A percentile compares a stretch with the other conserved stretches of the same genome.
These are phyloP conservation scores for Eupeodes latifasciatus DNA, from an alignment of 2,888 invertebrate species.

Conservation along the genomic window DNA sequence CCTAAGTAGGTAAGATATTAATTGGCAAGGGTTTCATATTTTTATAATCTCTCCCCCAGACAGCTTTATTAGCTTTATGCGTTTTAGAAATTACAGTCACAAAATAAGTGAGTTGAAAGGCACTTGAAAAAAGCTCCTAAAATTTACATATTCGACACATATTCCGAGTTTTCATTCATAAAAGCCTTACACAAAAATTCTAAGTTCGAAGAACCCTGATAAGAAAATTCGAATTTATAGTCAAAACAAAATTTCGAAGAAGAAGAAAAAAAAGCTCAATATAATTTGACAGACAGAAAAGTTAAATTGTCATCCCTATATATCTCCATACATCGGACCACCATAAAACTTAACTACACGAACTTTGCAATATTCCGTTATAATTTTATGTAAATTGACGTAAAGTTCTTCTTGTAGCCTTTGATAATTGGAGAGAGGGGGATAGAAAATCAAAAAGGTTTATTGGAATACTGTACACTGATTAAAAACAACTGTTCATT, in stretches of 20 bases:
- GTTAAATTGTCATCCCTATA: conserved; percentile 43
- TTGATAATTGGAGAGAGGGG: not conserved
- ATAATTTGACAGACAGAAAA: conserved; percentile 51
- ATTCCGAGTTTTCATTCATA: conserved; percentile 63
- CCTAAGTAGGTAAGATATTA: not conserved
- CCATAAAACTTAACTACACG: not conserved
- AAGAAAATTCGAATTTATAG: conserved; percentile 64
- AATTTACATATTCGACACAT: conserved; percentile 24
- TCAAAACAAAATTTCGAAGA: conserved; percentile 59
- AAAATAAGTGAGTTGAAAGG: not conserved
- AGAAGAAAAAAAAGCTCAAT: conserved; percentile 53
- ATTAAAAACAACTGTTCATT: conserved; percentile 65
- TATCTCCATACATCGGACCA: not conserved
- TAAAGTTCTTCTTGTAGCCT: not conserved
- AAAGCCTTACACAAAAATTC: conserved; percentile 14
- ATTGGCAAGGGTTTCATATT: not conserved
- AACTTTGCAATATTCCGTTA: too few species aligned
- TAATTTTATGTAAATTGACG: conserved; percentile 4
- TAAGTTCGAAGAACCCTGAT: conserved; percentile 49
- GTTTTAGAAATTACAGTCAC: not conserved
- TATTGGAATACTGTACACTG: conserved; percentile 28
- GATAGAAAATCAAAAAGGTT: not conserved
- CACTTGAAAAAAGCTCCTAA: conserved; percentile 53
- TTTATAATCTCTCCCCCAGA: not conserved
- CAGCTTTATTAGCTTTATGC: conserved; percentile 9